phyloP scores from a whole-genome alignment of 37 sponge, comb jelly and placozoan species.

The Aphrocallistes beatrix region DNA sequence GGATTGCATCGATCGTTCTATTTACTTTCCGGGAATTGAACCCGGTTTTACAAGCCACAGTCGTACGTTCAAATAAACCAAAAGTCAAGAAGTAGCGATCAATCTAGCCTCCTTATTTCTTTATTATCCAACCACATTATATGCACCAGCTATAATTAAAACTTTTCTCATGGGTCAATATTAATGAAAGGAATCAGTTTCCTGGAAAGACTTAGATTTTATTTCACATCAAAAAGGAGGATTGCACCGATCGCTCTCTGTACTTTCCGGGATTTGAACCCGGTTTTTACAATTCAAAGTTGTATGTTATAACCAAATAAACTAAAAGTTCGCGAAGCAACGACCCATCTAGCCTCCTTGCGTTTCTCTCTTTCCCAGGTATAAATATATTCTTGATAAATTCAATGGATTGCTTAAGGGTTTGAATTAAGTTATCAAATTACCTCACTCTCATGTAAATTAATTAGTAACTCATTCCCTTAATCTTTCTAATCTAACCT shows the following conservation, averaged over 20 bases:
- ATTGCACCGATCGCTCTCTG: not conserved
- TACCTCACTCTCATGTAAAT: too few relatives aligned
- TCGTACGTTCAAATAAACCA: conserved; percentile 12
- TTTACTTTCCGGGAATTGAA: conserved; percentile 7
- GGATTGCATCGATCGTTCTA: not conserved
- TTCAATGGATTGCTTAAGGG: too few relatives aligned
- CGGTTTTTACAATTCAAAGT: not conserved
- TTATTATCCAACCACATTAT: not conserved
- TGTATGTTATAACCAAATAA: not conserved
- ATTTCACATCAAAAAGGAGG: not conserved
- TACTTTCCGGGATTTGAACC: conserved; percentile 1
- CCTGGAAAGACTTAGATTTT: too few relatives aligned
- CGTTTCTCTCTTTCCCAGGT: not conserved
- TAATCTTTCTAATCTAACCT: too few relatives aligned
- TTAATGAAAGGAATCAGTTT: not conserved
- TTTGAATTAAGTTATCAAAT: too few relatives aligned
- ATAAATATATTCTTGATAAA: too few relatives aligned
- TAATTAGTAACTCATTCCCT: too few relatives aligned
- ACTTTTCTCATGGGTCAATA: not conserved
- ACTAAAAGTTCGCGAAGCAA: not conserved
- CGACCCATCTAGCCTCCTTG: not conserved
- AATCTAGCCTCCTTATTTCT: not conserved
- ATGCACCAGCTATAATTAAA: not conserved
- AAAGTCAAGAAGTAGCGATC: conserved; percentile 18
- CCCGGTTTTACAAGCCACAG: not conserved